Evolutionary conservation across 2,113 vertebrate genomes (phyloP).

Genomic region (Harpagus bidentatus): DNA sequence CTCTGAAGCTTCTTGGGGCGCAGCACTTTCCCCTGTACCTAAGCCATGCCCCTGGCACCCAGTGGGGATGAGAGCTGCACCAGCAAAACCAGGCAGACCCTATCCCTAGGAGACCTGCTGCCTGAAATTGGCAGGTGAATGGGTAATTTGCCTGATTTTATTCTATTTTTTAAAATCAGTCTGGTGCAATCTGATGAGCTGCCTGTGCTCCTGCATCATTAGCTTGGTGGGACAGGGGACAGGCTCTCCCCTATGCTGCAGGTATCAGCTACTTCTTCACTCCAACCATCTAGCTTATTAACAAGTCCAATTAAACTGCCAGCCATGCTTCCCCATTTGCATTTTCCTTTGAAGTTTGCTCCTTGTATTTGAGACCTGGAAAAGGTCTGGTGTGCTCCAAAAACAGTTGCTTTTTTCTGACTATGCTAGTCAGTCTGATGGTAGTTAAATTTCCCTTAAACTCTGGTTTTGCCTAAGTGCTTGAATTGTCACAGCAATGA

Average conservation of each 20-base stretch:
- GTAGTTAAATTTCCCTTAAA: not conserved
- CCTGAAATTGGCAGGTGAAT: not conserved
- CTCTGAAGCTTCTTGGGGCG: accelerated
- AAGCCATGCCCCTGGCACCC: not conserved
- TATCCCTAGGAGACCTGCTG: not conserved
- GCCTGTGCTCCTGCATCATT: not conserved
- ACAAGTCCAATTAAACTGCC: conserved; percentile 21
- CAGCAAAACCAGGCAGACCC: not conserved
- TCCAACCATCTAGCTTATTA: not conserved
- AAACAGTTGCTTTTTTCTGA: not conserved
- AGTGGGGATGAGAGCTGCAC: not conserved
- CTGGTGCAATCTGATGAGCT: not conserved
- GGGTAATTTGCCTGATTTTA: not conserved
- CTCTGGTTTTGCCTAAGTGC: not conserved
- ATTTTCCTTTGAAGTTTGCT: conserved; percentile 36
- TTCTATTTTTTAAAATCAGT: not conserved
- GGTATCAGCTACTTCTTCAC: not conserved
- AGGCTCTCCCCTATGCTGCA: not conserved
- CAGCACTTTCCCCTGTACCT: accelerated
- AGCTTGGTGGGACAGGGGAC: not conserved
- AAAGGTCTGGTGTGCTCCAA: not conserved
- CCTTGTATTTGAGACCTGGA: not conserved
- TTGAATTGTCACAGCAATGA: not conserved
- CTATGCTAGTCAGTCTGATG: not conserved
- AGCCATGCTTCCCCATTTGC: not conserved